These are phyloP conservation scores for Pimephales promelas DNA, from an alignment of 2,113 vertebrate genomes.

Conservation along the genomic window DNA sequence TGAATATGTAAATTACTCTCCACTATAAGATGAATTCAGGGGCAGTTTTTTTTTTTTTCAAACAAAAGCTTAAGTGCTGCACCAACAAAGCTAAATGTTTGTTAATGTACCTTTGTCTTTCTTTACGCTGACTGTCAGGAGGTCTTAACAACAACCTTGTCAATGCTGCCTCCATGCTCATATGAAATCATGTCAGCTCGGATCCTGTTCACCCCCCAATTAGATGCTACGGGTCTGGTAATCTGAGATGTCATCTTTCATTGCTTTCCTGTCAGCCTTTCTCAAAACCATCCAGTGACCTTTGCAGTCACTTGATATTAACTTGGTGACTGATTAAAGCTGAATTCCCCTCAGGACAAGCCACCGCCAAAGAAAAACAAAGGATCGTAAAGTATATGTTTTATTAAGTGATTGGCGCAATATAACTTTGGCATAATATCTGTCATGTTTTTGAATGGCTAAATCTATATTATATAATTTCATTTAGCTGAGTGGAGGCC, in stretches of 20 bases:
- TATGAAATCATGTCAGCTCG: conserved; percentile 31
- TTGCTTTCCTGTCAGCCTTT: conserved; percentile 37
- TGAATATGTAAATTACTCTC: conserved; percentile 11
- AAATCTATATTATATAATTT: conserved; percentile 32
- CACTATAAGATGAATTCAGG: conserved; percentile 10
- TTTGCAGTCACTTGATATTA: conserved; percentile 42
- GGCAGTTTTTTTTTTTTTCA: neutral
- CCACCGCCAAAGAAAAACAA: conserved; percentile 15
- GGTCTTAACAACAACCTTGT: conserved; percentile 27
- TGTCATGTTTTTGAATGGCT: conserved; percentile 19
- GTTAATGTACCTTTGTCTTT: neutral
- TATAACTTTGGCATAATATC: neutral
- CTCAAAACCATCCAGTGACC: conserved; percentile 38
- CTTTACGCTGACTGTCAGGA: neutral
- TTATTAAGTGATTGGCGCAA: conserved; percentile 15
- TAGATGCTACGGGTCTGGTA: conserved; percentile 16
- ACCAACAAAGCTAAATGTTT: conserved; percentile 5
- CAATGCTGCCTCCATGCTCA: neutral
- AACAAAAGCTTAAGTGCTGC: neutral
- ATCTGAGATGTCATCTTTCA: conserved; percentile 41
- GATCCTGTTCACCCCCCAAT: conserved; percentile 38
- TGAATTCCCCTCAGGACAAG: conserved; percentile 29
- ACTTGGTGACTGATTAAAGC: conserved; percentile 41
- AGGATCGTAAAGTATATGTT: conserved; percentile 14
- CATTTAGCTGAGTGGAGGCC: conserved; percentile 36